These are phyloP conservation scores for Lepus americanus DNA, from an alignment of 2,113 vertebrate genomes.

Conservation along the genomic window DNA sequence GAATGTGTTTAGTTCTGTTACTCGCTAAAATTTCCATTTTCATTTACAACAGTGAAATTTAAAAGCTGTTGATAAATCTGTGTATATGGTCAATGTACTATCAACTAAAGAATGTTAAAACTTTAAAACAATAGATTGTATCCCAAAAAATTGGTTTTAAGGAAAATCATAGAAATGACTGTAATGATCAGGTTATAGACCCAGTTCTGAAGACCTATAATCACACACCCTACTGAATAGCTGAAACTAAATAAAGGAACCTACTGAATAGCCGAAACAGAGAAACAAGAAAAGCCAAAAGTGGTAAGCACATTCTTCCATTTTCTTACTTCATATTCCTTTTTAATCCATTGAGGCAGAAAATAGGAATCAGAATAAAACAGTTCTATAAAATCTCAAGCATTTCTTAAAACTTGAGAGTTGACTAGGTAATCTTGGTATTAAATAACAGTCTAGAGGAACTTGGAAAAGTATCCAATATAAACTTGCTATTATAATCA, in stretches of 20 bases:
- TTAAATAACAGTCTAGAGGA: not conserved
- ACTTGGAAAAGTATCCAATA: constrained; percentile 18
- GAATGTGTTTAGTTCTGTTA: not conserved
- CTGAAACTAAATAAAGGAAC: not conserved
- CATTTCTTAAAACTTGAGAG: not conserved
- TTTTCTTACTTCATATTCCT: constrained; percentile 28
- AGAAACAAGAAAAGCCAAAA: constrained; percentile 23
- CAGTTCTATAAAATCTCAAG: not conserved
- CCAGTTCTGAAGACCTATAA: not conserved
- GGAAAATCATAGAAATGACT: not conserved
- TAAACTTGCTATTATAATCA: not conserved
- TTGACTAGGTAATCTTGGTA: not conserved
- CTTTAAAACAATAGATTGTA: not conserved
- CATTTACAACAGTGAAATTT: constrained; percentile 19
- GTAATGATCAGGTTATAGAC: not conserved
- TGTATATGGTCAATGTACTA: not conserved
- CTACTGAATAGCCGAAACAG: not conserved
- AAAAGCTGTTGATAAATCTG: not conserved
- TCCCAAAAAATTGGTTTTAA: not conserved
- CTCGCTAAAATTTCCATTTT: not conserved
- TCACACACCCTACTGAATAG: not conserved
- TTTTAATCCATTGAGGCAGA: constrained; percentile 17
- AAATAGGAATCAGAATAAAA: not conserved
- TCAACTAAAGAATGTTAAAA: not conserved
- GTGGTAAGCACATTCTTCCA: not conserved